Evolutionary conservation across 2,888 invertebrate genomes (phyloP).

Genomic region (Formica aserva): DNA sequence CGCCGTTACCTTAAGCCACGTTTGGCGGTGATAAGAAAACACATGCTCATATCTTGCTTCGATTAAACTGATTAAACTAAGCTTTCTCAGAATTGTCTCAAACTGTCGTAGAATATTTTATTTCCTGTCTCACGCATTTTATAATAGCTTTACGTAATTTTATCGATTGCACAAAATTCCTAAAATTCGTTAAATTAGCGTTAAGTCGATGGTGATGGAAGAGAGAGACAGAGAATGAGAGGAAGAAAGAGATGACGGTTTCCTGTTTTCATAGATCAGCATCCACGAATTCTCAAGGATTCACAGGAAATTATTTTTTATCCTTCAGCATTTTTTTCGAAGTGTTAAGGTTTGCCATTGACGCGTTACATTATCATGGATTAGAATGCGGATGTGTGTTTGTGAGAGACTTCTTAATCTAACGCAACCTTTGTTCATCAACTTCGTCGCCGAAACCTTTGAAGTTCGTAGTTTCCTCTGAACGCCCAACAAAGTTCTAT

Average conservation of each 20-base stretch:
- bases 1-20: not conserved
- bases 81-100: not conserved
- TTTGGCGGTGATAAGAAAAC: not conserved
- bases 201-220: not conserved
- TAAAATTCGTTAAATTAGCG: not conserved
- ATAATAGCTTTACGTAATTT: not conserved
- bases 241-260: not conserved
- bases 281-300: not conserved
- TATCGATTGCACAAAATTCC: not conserved
- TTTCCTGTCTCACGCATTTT: not conserved
- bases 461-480: slow-evolving; percentile 30
- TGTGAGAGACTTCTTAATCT: slow-evolving; percentile 1
- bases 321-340: not conserved
- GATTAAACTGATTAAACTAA: not conserved
- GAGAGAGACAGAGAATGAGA: not conserved
- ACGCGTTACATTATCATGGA: not conserved
- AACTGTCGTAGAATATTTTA: not conserved
- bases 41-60: not conserved
- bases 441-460: slow-evolving; percentile 15
- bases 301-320: not conserved
- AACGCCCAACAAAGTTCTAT: not conserved
- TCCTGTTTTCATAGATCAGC: not conserved
- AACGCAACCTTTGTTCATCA: slow-evolving; percentile 8
- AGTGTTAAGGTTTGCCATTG: slow-evolving; percentile 9
- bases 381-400: not conserved